phyloP scores from a whole-genome alignment of 2,888 invertebrate genomes.

The Lissonota sp. region DNA sequence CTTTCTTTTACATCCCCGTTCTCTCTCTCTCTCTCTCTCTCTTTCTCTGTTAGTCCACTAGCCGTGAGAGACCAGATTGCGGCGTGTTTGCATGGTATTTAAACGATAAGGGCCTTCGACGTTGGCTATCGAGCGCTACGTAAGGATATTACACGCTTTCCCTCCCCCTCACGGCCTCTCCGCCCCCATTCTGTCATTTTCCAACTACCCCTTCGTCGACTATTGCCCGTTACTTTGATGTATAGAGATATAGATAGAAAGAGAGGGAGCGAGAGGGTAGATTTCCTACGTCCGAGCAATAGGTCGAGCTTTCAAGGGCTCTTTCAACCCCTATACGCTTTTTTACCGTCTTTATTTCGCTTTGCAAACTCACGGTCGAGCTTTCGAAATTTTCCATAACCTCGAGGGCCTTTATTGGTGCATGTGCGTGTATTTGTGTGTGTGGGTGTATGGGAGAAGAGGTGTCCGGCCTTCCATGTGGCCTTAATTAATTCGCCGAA shows the following conservation, averaged over 20 bases:
- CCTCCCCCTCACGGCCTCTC: constrained; percentile 27
- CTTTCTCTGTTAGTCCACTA: constrained; percentile 23
- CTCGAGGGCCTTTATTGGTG: constrained; percentile 29
- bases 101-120: constrained; percentile 73
- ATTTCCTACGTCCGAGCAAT: constrained; percentile 41
- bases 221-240: constrained; percentile 23
- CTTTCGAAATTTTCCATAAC: constrained; percentile 48
- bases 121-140: constrained; percentile 73
- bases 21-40: constrained; percentile 1
- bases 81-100: constrained; percentile 79
- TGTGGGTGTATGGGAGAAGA: constrained; percentile 41
- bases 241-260: background rate
- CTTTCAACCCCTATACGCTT: constrained; percentile 59
- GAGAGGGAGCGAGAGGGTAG: background rate
- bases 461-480: constrained; percentile 43
- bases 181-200: constrained; percentile 1
- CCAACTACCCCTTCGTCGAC: background rate
- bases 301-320: constrained; percentile 38
- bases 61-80: constrained; percentile 70
- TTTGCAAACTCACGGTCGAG: constrained; percentile 47
- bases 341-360: constrained; percentile 55
- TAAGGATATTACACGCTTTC: constrained; percentile 74
- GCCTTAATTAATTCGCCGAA: constrained; percentile 53
- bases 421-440: background rate
- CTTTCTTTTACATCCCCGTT: background rate